Evolutionary conservation across 2,888 invertebrate species (phyloP).

Genomic region (Micoletzkya japonica): DNA sequence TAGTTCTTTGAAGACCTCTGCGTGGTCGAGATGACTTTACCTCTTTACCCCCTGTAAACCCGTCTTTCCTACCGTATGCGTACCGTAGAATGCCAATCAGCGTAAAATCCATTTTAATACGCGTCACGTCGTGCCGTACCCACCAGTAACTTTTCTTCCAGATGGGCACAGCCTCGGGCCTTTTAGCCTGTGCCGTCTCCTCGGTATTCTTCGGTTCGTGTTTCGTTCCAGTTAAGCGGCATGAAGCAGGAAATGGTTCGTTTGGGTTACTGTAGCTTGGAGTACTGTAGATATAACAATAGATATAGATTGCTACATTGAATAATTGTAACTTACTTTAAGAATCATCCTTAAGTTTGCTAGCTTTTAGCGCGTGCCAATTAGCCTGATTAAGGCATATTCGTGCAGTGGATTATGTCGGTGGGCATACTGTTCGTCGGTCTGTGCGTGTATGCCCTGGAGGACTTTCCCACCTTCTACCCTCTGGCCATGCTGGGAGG

Average conservation of each 20-base stretch:
- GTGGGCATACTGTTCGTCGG: constrained; percentile 65
- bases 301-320: not conserved
- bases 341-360: too few species aligned
- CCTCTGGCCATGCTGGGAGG: constrained; percentile 68
- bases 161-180: constrained; percentile 59
- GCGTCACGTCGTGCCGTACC: too few species aligned
- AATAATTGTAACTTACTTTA: too few species aligned
- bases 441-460: constrained; percentile 61
- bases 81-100: too few species aligned
- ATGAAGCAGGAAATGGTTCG: constrained; percentile 65
- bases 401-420: constrained; percentile 68
- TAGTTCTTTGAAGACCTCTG: too few species aligned
- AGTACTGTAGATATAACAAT: not conserved
- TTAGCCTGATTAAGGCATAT: too few species aligned
- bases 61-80: too few species aligned
- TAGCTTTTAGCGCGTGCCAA: too few species aligned
- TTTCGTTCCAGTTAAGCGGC: constrained; percentile 67
- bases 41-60: too few species aligned
- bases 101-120: too few species aligned
- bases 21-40: too few species aligned
- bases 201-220: constrained; percentile 67
- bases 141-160: too few species aligned
- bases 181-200: constrained; percentile 65
- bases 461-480: constrained; percentile 65
- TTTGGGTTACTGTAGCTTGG: not conserved